These are phyloP conservation scores for Agonopterix alstromeriana DNA, from an alignment of 2,888 invertebrate genomes.

Conservation along the genomic window DNA sequence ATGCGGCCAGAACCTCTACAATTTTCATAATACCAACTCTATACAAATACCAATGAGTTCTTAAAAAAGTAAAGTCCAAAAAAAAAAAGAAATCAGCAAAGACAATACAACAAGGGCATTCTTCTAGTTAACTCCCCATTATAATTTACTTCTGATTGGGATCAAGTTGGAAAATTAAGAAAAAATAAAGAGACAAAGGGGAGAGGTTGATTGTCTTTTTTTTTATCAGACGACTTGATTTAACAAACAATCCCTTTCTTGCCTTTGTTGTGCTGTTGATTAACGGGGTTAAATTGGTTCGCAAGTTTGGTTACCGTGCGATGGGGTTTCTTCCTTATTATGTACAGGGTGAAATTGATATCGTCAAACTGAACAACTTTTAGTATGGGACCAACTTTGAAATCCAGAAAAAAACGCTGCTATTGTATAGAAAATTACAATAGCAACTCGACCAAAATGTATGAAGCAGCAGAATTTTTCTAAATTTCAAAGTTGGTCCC, in stretches of 20 bases:
- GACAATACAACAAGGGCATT: conserved; percentile 35
- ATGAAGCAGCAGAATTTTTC: too few species aligned
- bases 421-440: too few species aligned
- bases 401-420: too few species aligned
- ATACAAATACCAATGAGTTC: conserved; percentile 47
- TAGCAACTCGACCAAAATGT: too few species aligned
- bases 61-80: conserved; percentile 20
- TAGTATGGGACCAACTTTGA: too few species aligned
- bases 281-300: conserved; percentile 6
- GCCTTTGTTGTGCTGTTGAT: conserved; percentile 61
- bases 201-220: conserved; percentile 58
- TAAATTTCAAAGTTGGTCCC: too few species aligned
- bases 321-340: too few species aligned
- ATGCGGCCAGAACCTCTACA: too few species aligned
- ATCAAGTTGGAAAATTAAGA: conserved; percentile 72
- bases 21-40: conserved; percentile 29
- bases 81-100: conserved; percentile 41
- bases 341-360: too few species aligned
- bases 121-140: conserved; percentile 70
- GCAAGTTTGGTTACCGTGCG: too few species aligned
- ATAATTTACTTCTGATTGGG: conserved; percentile 75
- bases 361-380: too few species aligned
- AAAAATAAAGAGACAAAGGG: conserved; percentile 33
- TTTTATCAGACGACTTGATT: conserved; percentile 60
- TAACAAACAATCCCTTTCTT: conserved; percentile 49